Conservation (phyloP, 2,888 invertebrate genomes). For the Bembecia ichneumoniformis region DNA sequence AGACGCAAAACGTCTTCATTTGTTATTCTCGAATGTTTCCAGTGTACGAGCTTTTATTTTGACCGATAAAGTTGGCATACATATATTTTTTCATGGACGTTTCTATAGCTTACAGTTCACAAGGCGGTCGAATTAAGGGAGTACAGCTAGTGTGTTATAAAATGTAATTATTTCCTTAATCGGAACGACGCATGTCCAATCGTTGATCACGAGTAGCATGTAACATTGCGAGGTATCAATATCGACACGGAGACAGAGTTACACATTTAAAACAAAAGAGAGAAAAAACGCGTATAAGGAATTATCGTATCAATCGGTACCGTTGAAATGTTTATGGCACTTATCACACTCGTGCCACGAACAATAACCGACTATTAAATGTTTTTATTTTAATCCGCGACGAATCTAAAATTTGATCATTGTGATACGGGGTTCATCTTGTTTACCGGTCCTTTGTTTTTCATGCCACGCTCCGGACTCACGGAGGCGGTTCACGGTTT, state of each 20-base stretch:
- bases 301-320: constrained; percentile 56
- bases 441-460: constrained; percentile 47
- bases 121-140: too few species aligned
- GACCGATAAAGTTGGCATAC: too few species aligned
- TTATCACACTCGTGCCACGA: constrained; percentile 40
- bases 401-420: constrained; percentile 68
- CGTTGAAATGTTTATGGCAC: constrained; percentile 23
- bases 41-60: too few species aligned
- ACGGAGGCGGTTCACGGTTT: too few species aligned
- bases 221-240: not conserved
- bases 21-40: too few species aligned
- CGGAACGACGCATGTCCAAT: not conserved
- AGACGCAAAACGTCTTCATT: too few species aligned
- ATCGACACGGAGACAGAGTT: not conserved
- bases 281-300: constrained; percentile 42
- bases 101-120: too few species aligned
- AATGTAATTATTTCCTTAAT: too few species aligned
- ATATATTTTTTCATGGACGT: too few species aligned
- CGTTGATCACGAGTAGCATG: not conserved
- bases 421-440: constrained; percentile 54
- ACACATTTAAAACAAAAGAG: not conserved
- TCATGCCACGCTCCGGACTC: constrained; percentile 44
- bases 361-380: constrained; percentile 60
- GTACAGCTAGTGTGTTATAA: too few species aligned
- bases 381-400: constrained; percentile 69